Percentiles rank a stretch among this genome's conserved stretches.
Conservation (phyloP, 2,888 invertebrate genomes). For the Yponomeuta cagnagella region DNA sequence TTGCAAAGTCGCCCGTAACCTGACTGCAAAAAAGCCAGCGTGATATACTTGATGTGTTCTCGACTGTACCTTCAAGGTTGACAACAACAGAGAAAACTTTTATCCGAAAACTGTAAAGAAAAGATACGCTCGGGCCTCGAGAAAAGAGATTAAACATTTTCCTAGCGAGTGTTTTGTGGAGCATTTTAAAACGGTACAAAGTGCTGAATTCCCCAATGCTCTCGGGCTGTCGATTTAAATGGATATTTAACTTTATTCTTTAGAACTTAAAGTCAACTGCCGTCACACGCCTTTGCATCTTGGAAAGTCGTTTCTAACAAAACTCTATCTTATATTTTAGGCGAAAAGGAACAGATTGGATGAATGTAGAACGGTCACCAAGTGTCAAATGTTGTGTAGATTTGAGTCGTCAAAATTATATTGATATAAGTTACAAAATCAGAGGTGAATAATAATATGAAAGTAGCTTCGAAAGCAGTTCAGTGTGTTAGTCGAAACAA, state of each 20-base stretch:
- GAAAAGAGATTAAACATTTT: constrained; percentile 5
- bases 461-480: constrained; percentile 14
- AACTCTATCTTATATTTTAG: constrained; percentile 21
- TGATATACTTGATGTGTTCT: not conserved
- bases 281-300: constrained; percentile 46
- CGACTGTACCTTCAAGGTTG: not conserved
- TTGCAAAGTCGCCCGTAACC: no score
- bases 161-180: constrained; percentile 15
- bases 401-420: not conserved
- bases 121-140: not conserved
- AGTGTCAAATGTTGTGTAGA: no score
- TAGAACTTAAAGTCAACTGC: constrained; percentile 69
- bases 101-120: not conserved
- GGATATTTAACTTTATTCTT: constrained; percentile 74
- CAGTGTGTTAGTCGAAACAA: constrained; percentile 6
- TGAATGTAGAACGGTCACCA: no score
- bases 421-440: not conserved
- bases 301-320: constrained; percentile 24
- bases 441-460: constrained; percentile 25
- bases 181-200: constrained; percentile 49
- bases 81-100: not conserved
- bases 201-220: constrained; percentile 49
- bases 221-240: constrained; percentile 69
- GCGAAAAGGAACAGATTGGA: no score
- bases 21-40: no score